A percentile compares a stretch with the other conserved stretches of the same genome.
phyloP scores from a whole-genome alignment of 30 jellyfish, hydroid and myxozoan species.

The Pseudorhiza aurosa region DNA sequence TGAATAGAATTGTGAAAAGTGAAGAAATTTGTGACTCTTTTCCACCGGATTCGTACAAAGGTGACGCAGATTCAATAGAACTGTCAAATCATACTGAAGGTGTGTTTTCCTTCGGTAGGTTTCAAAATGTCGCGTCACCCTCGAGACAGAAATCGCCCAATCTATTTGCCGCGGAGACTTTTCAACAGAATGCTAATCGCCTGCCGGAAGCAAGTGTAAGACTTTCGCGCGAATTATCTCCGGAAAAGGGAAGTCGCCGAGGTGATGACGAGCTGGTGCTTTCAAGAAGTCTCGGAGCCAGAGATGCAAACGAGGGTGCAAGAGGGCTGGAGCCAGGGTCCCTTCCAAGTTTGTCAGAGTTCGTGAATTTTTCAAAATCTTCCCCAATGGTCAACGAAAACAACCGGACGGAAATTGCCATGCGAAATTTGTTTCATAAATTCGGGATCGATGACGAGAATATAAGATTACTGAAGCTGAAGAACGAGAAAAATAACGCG shows the following conservation, averaged over 20 bases:
- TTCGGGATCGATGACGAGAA: constrained; percentile 13
- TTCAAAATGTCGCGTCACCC: constrained; percentile 12
- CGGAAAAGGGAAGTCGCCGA: constrained; percentile 25
- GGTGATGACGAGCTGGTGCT: not conserved
- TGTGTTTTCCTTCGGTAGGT: constrained; percentile 12
- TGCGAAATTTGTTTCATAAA: constrained; percentile 20
- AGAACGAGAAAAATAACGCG: not conserved
- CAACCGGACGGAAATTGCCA: not conserved
- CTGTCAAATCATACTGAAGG: not conserved
- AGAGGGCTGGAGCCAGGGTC: not conserved
- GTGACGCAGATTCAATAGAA: not conserved
- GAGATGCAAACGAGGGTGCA: not conserved
- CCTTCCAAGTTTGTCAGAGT: constrained; percentile 61
- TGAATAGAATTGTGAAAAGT: not conserved
- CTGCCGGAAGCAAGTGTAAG: constrained; percentile 29
- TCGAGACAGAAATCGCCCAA: not conserved
- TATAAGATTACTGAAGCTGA: not conserved
- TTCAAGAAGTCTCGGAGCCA: constrained; percentile 14
- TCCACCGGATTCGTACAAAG: constrained; percentile 3
- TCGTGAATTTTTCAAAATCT: constrained; percentile 22
- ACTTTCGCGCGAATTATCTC: not conserved
- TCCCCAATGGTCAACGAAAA: constrained; percentile 30
- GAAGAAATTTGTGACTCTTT: not conserved
- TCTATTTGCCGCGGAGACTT: constrained; percentile 12
- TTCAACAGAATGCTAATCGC: not conserved